Evolutionary conservation across 1,140 invertebrate species (phyloP).

Genomic region (Drosophila repleta): DNA sequence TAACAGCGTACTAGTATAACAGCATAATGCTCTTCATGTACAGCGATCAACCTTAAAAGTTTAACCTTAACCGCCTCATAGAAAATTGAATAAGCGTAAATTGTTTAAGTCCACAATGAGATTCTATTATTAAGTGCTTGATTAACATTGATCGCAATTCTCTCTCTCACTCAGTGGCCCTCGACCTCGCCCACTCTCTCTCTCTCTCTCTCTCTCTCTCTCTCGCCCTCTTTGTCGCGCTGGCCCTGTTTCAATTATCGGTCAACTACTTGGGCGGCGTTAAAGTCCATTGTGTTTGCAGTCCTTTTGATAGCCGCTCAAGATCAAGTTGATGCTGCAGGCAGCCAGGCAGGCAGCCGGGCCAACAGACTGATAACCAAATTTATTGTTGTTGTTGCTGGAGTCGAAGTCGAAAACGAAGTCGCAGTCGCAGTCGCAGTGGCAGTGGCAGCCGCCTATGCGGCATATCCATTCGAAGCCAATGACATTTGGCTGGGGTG

Average conservation of each 20-base stretch:
- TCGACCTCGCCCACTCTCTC: no score
- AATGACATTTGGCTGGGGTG: slow-evolving; percentile 73
- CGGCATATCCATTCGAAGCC: slow-evolving; percentile 38
- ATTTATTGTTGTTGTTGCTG: not conserved
- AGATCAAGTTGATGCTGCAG: slow-evolving; percentile 7
- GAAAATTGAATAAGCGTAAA: not conserved
- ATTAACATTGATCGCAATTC: not conserved
- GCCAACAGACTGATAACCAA: slow-evolving; percentile 18
- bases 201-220: not conserved
- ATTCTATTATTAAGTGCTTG: not conserved
- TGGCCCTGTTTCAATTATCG: slow-evolving; percentile 25
- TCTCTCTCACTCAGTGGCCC: no score
- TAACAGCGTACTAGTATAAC: no score
- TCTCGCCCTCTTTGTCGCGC: not conserved
- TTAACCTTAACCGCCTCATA: not conserved
- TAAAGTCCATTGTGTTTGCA: not conserved
- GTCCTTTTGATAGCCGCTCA: slow-evolving; percentile 4
- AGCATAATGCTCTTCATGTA: not conserved
- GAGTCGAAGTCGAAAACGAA: not conserved
- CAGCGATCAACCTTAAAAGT: not conserved
- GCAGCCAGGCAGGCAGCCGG: not conserved
- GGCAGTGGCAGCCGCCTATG: not conserved
- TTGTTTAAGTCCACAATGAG: not conserved
- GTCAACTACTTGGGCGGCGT: slow-evolving; percentile 10
- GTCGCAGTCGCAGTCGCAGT: not conserved